Evolutionary conservation across 2,113 vertebrate species (phyloP).

Genomic region (Thinocorus orbignyianus): DNA sequence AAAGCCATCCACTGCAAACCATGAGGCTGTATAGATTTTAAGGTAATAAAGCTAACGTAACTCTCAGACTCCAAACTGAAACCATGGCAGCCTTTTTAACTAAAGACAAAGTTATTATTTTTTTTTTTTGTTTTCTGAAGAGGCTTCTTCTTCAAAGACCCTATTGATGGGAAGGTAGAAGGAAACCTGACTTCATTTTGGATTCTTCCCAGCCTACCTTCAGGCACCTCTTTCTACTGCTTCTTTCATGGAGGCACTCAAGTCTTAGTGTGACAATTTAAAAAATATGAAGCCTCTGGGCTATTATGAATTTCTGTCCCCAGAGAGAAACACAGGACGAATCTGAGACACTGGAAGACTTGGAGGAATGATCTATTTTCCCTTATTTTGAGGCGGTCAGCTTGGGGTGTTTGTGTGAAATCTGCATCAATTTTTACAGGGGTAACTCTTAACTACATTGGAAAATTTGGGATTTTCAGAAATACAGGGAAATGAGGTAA

Average conservation of each 20-base stretch:
- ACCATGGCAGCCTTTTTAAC: slow-evolving; percentile 28
- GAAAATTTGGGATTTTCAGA: background rate
- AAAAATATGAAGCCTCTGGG: slow-evolving; percentile 56
- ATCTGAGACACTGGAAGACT: background rate
- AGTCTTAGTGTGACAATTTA: slow-evolving; percentile 51
- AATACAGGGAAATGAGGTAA: background rate
- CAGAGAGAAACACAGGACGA: slow-evolving; percentile 4
- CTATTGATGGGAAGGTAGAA: slow-evolving; percentile 64
- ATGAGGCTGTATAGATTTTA: slow-evolving; percentile 37
- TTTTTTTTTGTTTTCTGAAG: slow-evolving; percentile 38
- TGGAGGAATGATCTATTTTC: background rate
- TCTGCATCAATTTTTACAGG: background rate
- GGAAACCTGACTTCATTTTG: slow-evolving; percentile 61
- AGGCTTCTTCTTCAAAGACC: slow-evolving; percentile 41
- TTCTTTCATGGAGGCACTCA: slow-evolving; percentile 46
- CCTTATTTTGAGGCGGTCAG: background rate
- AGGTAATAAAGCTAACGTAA: slow-evolving; percentile 9
- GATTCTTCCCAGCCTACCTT: slow-evolving; percentile 64
- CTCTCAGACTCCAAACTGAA: slow-evolving; percentile 48
- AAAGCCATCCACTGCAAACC: slow-evolving; percentile 16
- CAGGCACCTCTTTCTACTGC: slow-evolving; percentile 54
- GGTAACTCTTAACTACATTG: background rate
- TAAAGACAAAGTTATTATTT: slow-evolving; percentile 28
- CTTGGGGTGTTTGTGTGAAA: background rate
- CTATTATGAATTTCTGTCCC: slow-evolving; percentile 51